Evolutionary conservation across 2,113 vertebrate genomes (phyloP).

Genomic region (Phoenicopterus ruber): DNA sequence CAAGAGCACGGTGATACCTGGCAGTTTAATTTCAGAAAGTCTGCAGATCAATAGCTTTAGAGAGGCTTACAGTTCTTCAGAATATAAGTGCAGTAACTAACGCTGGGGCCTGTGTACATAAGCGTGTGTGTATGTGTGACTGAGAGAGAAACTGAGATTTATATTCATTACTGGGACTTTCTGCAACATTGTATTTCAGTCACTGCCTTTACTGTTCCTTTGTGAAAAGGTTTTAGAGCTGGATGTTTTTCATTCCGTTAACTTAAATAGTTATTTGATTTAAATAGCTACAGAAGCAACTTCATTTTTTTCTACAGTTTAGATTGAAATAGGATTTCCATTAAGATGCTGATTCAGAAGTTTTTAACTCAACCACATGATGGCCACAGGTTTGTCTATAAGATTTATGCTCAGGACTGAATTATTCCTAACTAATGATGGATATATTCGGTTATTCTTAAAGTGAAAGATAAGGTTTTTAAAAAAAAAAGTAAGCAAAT

Average conservation of each 20-base stretch:
- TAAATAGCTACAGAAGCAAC: neutral
- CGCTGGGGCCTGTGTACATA: neutral
- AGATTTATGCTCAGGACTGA: neutral
- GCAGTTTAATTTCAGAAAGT: slow-evolving; percentile 82
- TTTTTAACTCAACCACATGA: neutral
- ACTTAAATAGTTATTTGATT: neutral
- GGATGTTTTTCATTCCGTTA: neutral
- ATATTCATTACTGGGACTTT: neutral
- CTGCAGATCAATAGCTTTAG: slow-evolving; percentile 58
- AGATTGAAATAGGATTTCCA: neutral
- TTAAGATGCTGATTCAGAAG: neutral
- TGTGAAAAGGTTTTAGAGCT: neutral
- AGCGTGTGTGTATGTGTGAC: fast-evolving
- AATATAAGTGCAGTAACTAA: slow-evolving; percentile 21
- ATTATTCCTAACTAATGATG: neutral
- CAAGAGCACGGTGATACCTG: slow-evolving; percentile 76
- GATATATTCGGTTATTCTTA: neutral
- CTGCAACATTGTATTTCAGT: neutral
- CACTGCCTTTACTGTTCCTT: neutral
- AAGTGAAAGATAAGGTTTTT: neutral
- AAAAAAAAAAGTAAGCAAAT: neutral
- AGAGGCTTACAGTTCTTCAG: slow-evolving; percentile 24
- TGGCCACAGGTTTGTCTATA: neutral
- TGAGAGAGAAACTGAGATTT: neutral
- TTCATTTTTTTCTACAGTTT: neutral